Conservation (phyloP, 2,888 invertebrate genomes). For the Cantharis rufa region DNA sequence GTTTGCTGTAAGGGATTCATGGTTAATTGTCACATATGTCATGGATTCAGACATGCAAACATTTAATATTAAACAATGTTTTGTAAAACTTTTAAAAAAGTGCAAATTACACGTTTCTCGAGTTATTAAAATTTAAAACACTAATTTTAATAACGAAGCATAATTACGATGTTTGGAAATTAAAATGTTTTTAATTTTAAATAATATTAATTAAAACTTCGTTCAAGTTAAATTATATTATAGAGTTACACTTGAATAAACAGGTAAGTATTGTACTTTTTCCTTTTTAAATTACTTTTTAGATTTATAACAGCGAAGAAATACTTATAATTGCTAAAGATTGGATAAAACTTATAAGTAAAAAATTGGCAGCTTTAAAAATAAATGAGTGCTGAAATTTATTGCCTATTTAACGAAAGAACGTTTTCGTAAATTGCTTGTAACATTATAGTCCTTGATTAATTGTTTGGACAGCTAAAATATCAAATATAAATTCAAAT, state of each 20-base stretch:
- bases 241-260: background rate
- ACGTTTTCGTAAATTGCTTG: background rate
- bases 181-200: background rate
- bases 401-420: background rate
- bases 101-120: background rate
- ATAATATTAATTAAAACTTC: background rate
- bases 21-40: background rate
- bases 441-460: background rate
- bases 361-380: background rate
- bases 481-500: background rate
- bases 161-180: background rate
- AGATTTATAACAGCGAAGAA: background rate
- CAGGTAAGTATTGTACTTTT: background rate
- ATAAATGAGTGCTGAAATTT: background rate
- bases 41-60: background rate
- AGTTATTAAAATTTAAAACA: background rate
- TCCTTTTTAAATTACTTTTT: background rate
- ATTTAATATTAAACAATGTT: background rate
- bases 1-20: background rate
- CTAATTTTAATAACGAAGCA: background rate
- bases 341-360: background rate
- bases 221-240: background rate
- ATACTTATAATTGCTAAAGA: background rate
- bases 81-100: background rate
- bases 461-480: background rate